Conservation (phyloP, 2,113 vertebrate genomes). For the Salvelinus fontinalis region DNA sequence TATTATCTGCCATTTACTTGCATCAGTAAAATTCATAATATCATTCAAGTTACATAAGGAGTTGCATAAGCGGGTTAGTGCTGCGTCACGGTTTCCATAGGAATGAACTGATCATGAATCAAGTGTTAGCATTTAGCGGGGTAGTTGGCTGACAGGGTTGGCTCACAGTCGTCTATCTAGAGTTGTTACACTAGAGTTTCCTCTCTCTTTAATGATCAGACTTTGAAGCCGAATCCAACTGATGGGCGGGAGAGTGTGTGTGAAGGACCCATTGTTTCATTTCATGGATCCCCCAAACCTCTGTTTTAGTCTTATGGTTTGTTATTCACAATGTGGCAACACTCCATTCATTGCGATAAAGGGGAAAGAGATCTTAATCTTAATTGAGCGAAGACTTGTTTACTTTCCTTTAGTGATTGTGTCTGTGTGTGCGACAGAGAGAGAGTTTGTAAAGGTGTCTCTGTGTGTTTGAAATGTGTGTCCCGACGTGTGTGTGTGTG, state of each 20-base stretch:
- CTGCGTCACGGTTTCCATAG: too few relatives aligned
- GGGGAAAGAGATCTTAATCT: too few relatives aligned
- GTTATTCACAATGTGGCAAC: not conserved
- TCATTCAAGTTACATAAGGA: not conserved
- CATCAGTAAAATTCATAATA: not conserved
- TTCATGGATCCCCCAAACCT: not conserved
- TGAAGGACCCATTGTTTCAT: not conserved
- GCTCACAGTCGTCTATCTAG: not conserved
- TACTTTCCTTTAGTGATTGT: too few relatives aligned
- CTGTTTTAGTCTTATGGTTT: too few relatives aligned
- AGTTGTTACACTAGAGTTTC: not conserved
- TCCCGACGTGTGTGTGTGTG: too few relatives aligned
- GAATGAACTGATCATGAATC: not conserved
- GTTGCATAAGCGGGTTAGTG: not conserved
- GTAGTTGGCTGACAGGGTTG: not conserved
- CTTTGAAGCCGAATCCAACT: conserved; percentile 11
- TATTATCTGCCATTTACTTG: not conserved
- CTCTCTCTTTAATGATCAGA: conserved; percentile 3
- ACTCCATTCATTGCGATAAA: not conserved
- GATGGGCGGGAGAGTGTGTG: not conserved
- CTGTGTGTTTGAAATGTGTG: too few relatives aligned
- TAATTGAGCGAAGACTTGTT: too few relatives aligned
- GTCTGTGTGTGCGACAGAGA: too few relatives aligned
- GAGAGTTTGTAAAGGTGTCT: too few relatives aligned
- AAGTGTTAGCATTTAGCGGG: not conserved